phyloP scores from a whole-genome alignment of 30 jellyfish, hydroid and myxozoan species.

The Hydra vulgaris region DNA sequence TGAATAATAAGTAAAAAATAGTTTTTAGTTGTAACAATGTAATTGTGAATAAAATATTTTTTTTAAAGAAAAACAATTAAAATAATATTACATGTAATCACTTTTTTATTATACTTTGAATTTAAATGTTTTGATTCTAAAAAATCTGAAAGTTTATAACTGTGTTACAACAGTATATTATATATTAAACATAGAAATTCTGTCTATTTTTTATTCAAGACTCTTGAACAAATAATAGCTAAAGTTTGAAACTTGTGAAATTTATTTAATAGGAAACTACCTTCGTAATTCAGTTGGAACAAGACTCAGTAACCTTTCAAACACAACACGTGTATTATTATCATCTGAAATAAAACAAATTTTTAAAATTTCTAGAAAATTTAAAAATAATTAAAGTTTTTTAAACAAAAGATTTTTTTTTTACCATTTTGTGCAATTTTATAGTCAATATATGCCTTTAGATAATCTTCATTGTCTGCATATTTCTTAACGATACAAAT shows the following conservation, averaged over 20 bases:
- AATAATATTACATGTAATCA: neutral
- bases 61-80: neutral
- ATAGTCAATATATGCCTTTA: constrained; percentile 63
- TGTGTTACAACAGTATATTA: no score
- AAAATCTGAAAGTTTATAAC: no score
- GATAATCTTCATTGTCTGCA: constrained; percentile 54
- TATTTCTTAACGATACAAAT: constrained; percentile 32
- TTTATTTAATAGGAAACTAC: no score
- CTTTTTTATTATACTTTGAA: no score
- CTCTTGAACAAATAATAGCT: no score
- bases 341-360: constrained; percentile 42
- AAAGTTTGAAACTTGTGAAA: no score
- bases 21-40: neutral
- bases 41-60: neutral
- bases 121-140: no score
- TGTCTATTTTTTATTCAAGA: no score
- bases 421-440: constrained; percentile 77
- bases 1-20: neutral
- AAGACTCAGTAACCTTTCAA: constrained; percentile 60
- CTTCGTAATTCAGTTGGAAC: constrained; percentile 52
- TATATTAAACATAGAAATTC: no score
- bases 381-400: neutral
- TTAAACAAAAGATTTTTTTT: no score
- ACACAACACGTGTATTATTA: constrained; percentile 79
- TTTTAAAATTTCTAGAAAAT: neutral